phyloP scores from a whole-genome alignment of 2,113 vertebrate genomes.

The Apeltes quadracus region DNA sequence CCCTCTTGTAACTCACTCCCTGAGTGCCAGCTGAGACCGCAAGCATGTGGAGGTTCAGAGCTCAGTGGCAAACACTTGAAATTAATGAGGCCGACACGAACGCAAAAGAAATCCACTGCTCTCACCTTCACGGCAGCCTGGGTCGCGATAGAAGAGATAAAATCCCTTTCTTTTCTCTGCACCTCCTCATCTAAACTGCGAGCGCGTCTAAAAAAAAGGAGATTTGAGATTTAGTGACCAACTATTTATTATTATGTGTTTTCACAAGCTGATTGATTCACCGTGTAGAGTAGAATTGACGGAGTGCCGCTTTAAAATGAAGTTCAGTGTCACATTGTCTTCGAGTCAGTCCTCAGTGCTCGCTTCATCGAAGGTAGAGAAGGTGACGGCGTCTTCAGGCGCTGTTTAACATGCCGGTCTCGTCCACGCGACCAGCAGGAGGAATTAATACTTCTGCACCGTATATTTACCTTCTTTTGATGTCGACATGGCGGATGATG shows the following conservation, averaged over 20 bases:
- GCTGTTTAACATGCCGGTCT: constrained; percentile 56
- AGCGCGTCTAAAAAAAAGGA: background rate
- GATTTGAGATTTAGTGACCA: too few relatives aligned
- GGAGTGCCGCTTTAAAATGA: constrained; percentile 2
- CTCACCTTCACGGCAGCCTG: background rate
- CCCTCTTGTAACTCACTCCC: background rate
- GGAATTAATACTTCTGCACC: constrained; percentile 26
- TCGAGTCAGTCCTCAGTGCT: background rate
- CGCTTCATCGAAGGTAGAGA: constrained; percentile 35
- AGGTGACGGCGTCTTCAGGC: constrained; percentile 11
- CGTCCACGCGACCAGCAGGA: background rate
- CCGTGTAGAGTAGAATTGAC: background rate
- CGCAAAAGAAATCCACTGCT: background rate
- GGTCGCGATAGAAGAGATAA: background rate
- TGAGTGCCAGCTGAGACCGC: background rate
- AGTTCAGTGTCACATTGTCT: background rate
- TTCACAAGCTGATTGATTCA: background rate
- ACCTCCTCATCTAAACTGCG: background rate
- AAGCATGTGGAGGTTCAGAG: background rate
- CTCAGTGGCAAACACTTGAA: background rate
- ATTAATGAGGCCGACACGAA: constrained; percentile 2
- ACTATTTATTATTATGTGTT: background rate
- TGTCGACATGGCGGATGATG: constrained; percentile 36
- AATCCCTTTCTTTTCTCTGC: too few relatives aligned
- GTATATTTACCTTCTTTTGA: background rate